Evolutionary conservation across 2,113 vertebrate genomes (phyloP).

Genomic region (Nothobranchius furzeri): DNA sequence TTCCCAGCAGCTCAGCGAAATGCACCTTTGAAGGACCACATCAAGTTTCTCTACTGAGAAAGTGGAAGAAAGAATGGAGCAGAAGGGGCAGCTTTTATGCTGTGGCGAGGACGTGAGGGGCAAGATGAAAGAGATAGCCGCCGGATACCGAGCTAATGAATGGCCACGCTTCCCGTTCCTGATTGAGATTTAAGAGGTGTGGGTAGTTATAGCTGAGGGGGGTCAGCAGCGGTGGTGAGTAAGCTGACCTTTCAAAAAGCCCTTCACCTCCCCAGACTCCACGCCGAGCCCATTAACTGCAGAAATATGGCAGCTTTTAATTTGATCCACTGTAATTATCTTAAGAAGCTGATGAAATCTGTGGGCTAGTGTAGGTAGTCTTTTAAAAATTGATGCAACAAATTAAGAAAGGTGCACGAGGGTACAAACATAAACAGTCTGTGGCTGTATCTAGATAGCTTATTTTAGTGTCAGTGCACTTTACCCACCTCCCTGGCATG

Average conservation of each 20-base stretch:
- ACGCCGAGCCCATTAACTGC: conserved; percentile 50
- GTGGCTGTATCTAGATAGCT: conserved; percentile 33
- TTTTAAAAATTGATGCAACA: conserved; percentile 26
- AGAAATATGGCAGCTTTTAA: conserved; percentile 55
- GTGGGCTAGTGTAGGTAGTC: conserved; percentile 7
- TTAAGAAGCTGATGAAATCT: conserved; percentile 46
- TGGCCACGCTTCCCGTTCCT: conserved; percentile 41
- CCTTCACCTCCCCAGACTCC: conserved; percentile 55
- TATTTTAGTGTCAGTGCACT: conserved; percentile 24
- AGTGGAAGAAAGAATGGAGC: conserved; percentile 9
- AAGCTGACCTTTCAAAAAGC: conserved; percentile 64
- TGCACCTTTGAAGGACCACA: conserved; percentile 20
- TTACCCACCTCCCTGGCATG: conserved; percentile 13
- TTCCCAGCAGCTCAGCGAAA: conserved; percentile 25
- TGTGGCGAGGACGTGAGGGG: conserved; percentile 10
- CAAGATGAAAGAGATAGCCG: conserved; percentile 56
- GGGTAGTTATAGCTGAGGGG: conserved; percentile 53
- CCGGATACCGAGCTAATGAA: conserved; percentile 68
- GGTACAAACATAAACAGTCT: conserved; percentile 12
- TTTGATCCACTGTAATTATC: conserved; percentile 52
- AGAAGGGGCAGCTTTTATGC: neutral
- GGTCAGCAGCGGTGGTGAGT: conserved; percentile 58
- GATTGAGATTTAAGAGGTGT: conserved; percentile 74
- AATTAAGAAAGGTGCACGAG: neutral
- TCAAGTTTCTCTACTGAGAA: conserved; percentile 27